Evolutionary conservation across 2,797 vertebrate species (phyloP).

Genomic region (Adelosebastes latens): DNA sequence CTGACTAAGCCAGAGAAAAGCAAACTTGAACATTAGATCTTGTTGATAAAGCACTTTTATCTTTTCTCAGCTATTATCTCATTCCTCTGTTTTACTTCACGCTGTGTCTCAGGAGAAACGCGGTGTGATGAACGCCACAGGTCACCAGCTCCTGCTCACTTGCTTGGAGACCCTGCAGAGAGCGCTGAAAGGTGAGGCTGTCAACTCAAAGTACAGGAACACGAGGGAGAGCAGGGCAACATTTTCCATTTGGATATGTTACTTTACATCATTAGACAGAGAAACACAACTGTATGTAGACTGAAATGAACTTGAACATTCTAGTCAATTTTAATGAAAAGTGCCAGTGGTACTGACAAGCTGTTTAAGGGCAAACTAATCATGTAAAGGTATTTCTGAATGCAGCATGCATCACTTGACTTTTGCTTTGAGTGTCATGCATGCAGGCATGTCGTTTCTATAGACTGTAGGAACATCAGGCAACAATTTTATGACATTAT

Average conservation of each 20-base stretch:
- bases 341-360: background rate
- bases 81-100: background rate
- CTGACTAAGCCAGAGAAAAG: conserved; percentile 4
- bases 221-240: background rate
- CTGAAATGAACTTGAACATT: background rate
- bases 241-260: background rate
- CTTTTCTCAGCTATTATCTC: background rate
- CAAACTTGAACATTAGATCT: conserved; percentile 10
- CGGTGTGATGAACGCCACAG: conserved; percentile 89
- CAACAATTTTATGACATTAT: background rate
- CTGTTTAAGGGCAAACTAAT: background rate
- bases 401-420: background rate
- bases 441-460: background rate
- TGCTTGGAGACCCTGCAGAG: conserved; percentile 97
- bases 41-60: conserved; percentile 21
- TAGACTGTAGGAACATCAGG: background rate
- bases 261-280: background rate
- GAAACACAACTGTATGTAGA: background rate
- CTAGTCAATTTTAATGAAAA: background rate
- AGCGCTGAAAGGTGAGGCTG: conserved; percentile 92
- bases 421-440: background rate
- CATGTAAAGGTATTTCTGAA: background rate
- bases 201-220: background rate
- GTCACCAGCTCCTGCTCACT: conserved; percentile 93
- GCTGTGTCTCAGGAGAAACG: conserved; percentile 90